These are phyloP conservation scores for Hemicentrotus pulcherrimus DNA, from an alignment of 35 echinoderm and acorn worm species.

Conservation along the genomic window DNA sequence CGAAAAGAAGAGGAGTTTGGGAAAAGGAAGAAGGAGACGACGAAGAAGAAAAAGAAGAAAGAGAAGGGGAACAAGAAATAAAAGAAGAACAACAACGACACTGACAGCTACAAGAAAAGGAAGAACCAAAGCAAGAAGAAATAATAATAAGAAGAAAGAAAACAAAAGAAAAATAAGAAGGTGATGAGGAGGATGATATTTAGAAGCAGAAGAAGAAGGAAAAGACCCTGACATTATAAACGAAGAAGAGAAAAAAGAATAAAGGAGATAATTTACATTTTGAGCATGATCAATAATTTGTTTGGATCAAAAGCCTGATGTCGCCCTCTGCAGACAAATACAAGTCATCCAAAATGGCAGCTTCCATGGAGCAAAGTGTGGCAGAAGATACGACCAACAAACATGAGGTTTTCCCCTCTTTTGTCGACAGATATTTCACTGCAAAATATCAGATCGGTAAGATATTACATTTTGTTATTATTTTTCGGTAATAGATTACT, in stretches of 20 bases:
- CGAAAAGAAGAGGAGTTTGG: too few species aligned
- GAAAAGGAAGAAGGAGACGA: neutral
- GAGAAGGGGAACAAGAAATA: neutral
- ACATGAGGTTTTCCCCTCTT: constrained; percentile 35
- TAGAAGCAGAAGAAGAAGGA: neutral
- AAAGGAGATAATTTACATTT: neutral
- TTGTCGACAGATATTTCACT: constrained; percentile 67
- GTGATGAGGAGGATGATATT: neutral
- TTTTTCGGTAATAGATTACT: neutral
- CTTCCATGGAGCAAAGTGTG: constrained; percentile 22
- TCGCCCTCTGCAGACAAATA: neutral
- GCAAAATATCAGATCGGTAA: constrained; percentile 50
- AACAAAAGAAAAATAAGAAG: neutral
- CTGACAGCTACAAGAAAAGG: neutral
- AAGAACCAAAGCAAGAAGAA: neutral
- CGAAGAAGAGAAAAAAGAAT: neutral
- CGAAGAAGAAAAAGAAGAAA: neutral
- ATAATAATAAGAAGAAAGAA: neutral
- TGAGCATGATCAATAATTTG: too few species aligned
- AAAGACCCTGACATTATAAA: neutral
- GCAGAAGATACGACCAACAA: neutral
- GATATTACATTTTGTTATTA: neutral
- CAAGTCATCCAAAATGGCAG: constrained; percentile 27
- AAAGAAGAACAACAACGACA: neutral
- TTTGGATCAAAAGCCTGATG: neutral